Evolutionary conservation across 2,797 vertebrate genomes (phyloP).

Genomic region (Lycodopsis pacificus): DNA sequence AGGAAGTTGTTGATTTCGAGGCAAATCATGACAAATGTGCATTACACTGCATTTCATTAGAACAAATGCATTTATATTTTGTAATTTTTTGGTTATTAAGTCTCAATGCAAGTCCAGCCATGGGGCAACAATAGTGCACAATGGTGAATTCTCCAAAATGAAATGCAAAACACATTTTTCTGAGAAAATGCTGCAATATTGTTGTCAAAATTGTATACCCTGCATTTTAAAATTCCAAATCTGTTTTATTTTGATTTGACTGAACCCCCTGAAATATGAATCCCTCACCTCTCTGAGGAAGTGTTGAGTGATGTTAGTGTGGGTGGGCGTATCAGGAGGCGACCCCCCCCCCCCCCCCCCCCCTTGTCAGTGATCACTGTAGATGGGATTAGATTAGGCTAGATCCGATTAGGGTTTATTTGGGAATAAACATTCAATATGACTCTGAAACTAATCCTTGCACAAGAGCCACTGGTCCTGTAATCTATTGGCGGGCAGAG

Average conservation of each 20-base stretch:
- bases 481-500: slow-evolving; percentile 45
- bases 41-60: not conserved
- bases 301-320: not conserved
- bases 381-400: slow-evolving; percentile 77
- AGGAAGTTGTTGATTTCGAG: not conserved
- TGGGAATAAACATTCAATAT: slow-evolving; percentile 74
- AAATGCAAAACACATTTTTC: not conserved
- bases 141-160: not conserved
- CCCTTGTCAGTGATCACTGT: slow-evolving; percentile 51
- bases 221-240: not conserved
- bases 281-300: slow-evolving; percentile 23
- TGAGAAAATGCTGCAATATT: not conserved
- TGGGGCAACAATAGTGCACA: not conserved
- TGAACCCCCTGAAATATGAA: slow-evolving; percentile 15
- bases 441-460: slow-evolving; percentile 66
- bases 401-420: slow-evolving; percentile 74
- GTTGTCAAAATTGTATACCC: not conserved
- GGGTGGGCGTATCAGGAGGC: slow-evolving; percentile 21
- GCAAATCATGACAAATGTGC: not conserved
- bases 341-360: slow-evolving; percentile 20
- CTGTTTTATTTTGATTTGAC: slow-evolving; percentile 32
- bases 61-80: slow-evolving; percentile 1
- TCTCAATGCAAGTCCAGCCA: not conserved
- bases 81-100: not conserved
- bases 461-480: slow-evolving; percentile 35